phyloP scores from a whole-genome alignment of 2,797 vertebrate genomes.

The Sebastes trivittatus region DNA sequence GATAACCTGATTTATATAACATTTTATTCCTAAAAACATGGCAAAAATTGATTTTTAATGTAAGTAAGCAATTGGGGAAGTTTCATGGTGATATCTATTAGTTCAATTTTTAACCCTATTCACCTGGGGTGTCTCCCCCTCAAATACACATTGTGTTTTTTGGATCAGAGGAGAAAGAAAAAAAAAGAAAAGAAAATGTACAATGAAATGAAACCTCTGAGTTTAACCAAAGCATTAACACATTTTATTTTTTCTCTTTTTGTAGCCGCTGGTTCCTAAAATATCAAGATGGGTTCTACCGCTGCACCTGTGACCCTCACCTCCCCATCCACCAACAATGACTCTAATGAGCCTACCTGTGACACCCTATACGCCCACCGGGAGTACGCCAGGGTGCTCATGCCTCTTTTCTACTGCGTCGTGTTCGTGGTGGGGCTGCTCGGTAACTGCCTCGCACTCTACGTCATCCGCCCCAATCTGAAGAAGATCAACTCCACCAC shows the following conservation, averaged over 20 bases:
- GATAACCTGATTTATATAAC: too few relatives aligned
- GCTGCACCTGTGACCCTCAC: background rate
- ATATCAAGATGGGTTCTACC: conserved; percentile 36
- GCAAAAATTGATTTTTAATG: too few relatives aligned
- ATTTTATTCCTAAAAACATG: too few relatives aligned
- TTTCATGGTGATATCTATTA: too few relatives aligned
- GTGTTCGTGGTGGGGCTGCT: conserved; percentile 89
- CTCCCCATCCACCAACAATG: background rate
- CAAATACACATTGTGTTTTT: background rate
- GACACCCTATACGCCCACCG: conserved; percentile 88
- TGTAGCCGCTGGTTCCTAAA: conserved; percentile 31
- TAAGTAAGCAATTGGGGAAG: too few relatives aligned
- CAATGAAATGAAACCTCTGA: background rate
- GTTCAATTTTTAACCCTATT: too few relatives aligned
- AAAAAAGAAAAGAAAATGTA: background rate
- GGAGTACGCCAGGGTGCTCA: conserved; percentile 82
- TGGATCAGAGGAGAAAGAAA: background rate
- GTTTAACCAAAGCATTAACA: background rate
- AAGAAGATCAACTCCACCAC: conserved; percentile 98
- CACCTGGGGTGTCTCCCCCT: too few relatives aligned
- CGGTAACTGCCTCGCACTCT: conserved; percentile 91
- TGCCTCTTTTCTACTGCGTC: conserved; percentile 87
- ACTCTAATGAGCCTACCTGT: conserved; percentile 65
- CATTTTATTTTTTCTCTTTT: background rate
- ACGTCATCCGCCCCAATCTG: conserved; percentile 90